Evolutionary conservation across 2,113 vertebrate genomes (phyloP), one percentile per base, ranked within the genome.

Genomic region (Leptosomus discolor): DNA sequence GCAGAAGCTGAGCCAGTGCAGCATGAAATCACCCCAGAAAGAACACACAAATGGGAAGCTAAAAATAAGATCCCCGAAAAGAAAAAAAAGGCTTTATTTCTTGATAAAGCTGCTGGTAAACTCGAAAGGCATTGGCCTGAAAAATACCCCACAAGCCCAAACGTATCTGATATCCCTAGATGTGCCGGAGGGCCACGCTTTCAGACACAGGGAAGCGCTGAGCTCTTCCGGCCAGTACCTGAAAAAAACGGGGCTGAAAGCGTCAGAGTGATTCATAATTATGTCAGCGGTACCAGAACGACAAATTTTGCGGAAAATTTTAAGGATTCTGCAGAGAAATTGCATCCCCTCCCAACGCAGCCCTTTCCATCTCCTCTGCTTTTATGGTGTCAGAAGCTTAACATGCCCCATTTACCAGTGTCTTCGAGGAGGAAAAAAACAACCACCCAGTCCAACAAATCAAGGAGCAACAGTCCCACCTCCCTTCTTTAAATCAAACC

Each of bases 121-220:
- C 70, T 75, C 45, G 7, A 17, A 56, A 8, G 0, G 0, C 18
- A 3, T 4, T 3, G 12, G 26, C 14, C 8, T 70, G 30, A 10
- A 41, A 18, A 46, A 20, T 8, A 10, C 6, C 23, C 12, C n/a
- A 86, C 16, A 30, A 32, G 50, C 17, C 29, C 3, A 39, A 54
- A 34, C 2, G 2, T 4, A 8, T 34, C 41, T 0, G 3, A 2
- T 17, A 4, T n/a, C 12, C 51, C 61, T 5, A 3, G 29, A 7
- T 37, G 45, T 48, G 65, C 85, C 15, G 0, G 29, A 90, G 86
- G 88, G 61, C 32, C 8, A 4, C 0, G 18, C 57, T 71, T 12
- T 5, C 51, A 29, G 36, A 56, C 0, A 6, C 24, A 2, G 0
- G 3, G 41, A 7, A 48, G 4, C 0, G 1, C 36, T 2, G 53